Evolutionary conservation across 2,888 invertebrate genomes (phyloP).

Genomic region (Cryptus viduatorius): DNA sequence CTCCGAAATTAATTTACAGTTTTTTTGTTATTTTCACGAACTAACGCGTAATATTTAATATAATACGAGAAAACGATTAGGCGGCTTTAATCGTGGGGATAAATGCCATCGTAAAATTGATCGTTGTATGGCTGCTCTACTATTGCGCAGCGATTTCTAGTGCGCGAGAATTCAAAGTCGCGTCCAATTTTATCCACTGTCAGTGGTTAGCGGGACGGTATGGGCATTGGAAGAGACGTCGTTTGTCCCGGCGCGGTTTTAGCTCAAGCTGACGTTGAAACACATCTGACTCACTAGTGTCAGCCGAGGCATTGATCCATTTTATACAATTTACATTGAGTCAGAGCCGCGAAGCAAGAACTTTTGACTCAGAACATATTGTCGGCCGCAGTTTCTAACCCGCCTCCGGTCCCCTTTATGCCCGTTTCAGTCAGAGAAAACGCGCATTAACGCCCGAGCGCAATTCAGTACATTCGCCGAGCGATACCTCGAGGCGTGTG

Average conservation of each 20-base stretch:
- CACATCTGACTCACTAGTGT: conserved; percentile 41
- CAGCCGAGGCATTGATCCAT: conserved; percentile 44
- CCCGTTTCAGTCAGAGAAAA: background rate
- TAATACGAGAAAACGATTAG: too few relatives aligned
- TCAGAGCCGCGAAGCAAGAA: conserved; percentile 10
- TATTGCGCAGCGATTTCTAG: conserved; percentile 2
- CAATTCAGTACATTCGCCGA: background rate
- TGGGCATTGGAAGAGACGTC: conserved; percentile 44
- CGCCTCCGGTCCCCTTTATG: background rate
- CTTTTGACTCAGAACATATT: conserved; percentile 42
- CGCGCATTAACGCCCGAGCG: background rate
- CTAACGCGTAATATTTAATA: too few relatives aligned
- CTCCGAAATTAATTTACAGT: too few relatives aligned
- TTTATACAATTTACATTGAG: conserved; percentile 50
- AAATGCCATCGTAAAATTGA: conserved; percentile 25
- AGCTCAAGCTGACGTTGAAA: conserved; percentile 18
- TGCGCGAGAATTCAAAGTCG: conserved; percentile 49
- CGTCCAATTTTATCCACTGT: conserved; percentile 65
- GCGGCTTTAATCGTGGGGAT: conserved; percentile 22
- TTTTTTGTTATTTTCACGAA: too few relatives aligned
- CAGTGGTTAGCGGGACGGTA: conserved; percentile 40
- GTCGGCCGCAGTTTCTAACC: background rate
- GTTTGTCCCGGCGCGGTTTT: conserved; percentile 38
- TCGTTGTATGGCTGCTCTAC: conserved; percentile 46
- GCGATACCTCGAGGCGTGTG: conserved; percentile 1